phyloP scores from a whole-genome alignment of 2,888 invertebrate species.

The Gastracanthus pulcherrimus region DNA sequence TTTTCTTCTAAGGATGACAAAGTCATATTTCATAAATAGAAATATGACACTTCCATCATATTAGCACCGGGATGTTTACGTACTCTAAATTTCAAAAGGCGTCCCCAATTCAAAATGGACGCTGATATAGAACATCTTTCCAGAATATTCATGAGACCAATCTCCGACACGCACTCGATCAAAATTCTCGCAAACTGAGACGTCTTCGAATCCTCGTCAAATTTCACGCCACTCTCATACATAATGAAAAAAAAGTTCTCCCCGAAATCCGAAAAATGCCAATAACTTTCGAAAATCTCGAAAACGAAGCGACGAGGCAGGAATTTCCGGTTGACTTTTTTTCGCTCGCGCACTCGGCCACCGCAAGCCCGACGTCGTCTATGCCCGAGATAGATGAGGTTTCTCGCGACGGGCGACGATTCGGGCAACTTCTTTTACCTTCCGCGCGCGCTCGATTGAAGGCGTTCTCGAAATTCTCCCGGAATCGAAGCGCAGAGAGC shows the following conservation, averaged over 20 bases:
- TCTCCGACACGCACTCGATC: neutral
- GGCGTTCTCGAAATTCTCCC: slow-evolving; percentile 22
- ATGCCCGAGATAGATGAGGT: neutral
- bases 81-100: too few species aligned
- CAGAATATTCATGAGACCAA: too few species aligned
- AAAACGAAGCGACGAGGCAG: too few species aligned
- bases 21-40: too few species aligned
- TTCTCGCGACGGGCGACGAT: neutral
- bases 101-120: too few species aligned
- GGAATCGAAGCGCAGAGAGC: neutral
- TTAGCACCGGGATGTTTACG: too few species aligned
- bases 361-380: neutral
- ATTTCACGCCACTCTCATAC: too few species aligned
- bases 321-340: neutral
- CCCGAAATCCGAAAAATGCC: neutral
- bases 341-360: neutral
- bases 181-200: neutral
- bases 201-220: too few species aligned
- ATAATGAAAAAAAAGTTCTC: neutral
- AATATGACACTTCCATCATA: too few species aligned
- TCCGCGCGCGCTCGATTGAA: slow-evolving; percentile 10
- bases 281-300: slow-evolving; percentile 8
- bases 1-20: too few species aligned
- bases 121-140: too few species aligned
- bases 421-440: too few species aligned